phyloP scores from a whole-genome alignment of 2,888 invertebrate species.

The Epirrhoe alternata region DNA sequence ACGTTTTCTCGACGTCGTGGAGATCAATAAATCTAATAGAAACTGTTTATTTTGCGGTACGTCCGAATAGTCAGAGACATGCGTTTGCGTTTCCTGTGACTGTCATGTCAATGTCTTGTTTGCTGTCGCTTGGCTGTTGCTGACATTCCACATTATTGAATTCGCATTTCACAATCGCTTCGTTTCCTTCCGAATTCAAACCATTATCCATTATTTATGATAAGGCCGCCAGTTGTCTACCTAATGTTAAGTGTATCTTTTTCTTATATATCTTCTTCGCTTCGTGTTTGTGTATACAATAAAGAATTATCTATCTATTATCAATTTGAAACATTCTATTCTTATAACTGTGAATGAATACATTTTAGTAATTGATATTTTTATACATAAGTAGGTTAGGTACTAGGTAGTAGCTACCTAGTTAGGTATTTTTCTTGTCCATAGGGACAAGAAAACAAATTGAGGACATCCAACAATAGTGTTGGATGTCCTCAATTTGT shows the following conservation, averaged over 20 bases:
- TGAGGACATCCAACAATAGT: too few species aligned
- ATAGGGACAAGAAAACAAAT: too few species aligned
- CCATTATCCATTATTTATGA: too few species aligned
- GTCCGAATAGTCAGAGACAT: conserved; percentile 29
- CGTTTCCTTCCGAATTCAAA: background rate
- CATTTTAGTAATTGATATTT: background rate
- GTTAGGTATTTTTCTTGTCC: background rate
- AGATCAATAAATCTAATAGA: conserved; percentile 26
- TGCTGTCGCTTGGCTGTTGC: conserved; percentile 19
- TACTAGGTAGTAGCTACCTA: too few species aligned
- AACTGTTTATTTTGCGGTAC: conserved; percentile 35
- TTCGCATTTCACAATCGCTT: conserved; percentile 13
- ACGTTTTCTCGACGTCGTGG: conserved; percentile 3
- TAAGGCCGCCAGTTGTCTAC: too few species aligned
- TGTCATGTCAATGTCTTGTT: conserved; percentile 35
- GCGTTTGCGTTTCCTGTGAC: conserved; percentile 30
- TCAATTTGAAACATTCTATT: background rate
- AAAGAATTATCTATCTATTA: too few species aligned
- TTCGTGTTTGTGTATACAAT: too few species aligned
- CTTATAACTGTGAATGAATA: background rate
- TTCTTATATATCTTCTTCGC: too few species aligned
- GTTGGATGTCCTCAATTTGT: background rate
- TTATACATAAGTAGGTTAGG: background rate
- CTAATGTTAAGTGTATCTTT: too few species aligned
- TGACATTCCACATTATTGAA: conserved; percentile 27